Evolutionary conservation across 2,113 vertebrate genomes (phyloP).

Genomic region (Mustelus asterias): DNA sequence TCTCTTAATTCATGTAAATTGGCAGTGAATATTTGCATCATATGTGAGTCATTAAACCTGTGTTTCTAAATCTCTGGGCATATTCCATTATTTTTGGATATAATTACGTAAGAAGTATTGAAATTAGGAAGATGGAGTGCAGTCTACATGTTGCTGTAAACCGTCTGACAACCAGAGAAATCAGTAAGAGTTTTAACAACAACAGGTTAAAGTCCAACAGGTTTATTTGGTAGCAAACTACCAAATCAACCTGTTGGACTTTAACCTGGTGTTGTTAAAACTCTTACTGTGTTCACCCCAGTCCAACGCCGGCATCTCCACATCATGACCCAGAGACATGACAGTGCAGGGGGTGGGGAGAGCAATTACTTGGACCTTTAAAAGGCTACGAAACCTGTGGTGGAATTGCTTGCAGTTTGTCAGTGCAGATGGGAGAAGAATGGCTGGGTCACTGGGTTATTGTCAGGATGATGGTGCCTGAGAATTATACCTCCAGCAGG

Average conservation of each 20-base stretch:
- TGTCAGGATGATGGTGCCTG: not conserved
- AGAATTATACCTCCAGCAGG: not conserved
- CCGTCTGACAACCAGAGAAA: not conserved
- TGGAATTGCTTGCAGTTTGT: not conserved
- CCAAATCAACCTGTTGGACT: too few species aligned
- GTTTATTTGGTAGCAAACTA: too few species aligned
- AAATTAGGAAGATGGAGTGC: not conserved
- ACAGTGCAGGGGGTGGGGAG: not conserved
- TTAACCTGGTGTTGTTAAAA: too few species aligned
- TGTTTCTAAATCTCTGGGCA: not conserved
- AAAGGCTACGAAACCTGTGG: not conserved
- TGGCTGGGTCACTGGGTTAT: not conserved
- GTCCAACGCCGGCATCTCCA: too few species aligned
- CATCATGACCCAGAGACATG: too few species aligned
- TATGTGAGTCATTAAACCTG: not conserved
- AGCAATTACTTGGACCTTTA: not conserved
- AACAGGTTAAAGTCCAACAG: too few species aligned
- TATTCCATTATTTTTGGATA: not conserved
- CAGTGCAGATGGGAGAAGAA: not conserved
- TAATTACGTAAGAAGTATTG: not conserved
- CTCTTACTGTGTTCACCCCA: too few species aligned
- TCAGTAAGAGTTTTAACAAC: too few species aligned
- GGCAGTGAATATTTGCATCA: not conserved
- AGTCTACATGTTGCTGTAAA: not conserved
- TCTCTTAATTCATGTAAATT: not conserved